Percentiles rank a stretch among this genome's conserved stretches.
Conservation (phyloP, 2,113 vertebrate genomes). For the Hassar affinis region DNA sequence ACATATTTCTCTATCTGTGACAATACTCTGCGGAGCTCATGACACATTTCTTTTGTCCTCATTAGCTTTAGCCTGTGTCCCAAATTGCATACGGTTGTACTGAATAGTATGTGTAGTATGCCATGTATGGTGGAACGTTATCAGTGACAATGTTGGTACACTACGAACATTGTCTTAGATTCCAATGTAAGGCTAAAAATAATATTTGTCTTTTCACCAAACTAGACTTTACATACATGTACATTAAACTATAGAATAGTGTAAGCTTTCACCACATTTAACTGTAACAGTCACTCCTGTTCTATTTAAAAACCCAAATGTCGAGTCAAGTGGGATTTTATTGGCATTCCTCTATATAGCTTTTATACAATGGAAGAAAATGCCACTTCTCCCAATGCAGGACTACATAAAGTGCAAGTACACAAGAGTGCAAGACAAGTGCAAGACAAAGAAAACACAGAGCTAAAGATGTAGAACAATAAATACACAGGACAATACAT, state of each 20-base stretch:
- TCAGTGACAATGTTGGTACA: not conserved
- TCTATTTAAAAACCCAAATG: not conserved
- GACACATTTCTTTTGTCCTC: constrained; percentile 6
- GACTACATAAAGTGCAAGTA: too few species aligned
- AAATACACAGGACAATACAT: not conserved
- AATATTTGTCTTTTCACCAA: not conserved
- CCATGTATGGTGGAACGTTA: not conserved
- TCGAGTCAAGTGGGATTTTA: not conserved
- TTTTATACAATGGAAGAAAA: not conserved
- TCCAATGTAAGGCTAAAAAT: not conserved
- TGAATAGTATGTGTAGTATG: not conserved
- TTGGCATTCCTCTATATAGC: not conserved
- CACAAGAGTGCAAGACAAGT: not conserved
- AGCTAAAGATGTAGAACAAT: not conserved
- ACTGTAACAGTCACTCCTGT: not conserved
- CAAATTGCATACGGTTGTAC: not conserved
- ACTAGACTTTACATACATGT: not conserved
- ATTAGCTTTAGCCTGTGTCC: not conserved
- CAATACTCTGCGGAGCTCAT: constrained; percentile 18
- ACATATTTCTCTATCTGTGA: constrained; percentile 13
- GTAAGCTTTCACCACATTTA: not conserved
- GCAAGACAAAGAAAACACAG: not conserved
- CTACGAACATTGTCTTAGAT: not conserved
- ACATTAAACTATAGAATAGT: too few species aligned
- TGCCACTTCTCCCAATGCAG: not conserved